These are phyloP conservation scores for Tenrec ecaudatus DNA, from an alignment of 2,113 vertebrate genomes.

Conservation along the genomic window DNA sequence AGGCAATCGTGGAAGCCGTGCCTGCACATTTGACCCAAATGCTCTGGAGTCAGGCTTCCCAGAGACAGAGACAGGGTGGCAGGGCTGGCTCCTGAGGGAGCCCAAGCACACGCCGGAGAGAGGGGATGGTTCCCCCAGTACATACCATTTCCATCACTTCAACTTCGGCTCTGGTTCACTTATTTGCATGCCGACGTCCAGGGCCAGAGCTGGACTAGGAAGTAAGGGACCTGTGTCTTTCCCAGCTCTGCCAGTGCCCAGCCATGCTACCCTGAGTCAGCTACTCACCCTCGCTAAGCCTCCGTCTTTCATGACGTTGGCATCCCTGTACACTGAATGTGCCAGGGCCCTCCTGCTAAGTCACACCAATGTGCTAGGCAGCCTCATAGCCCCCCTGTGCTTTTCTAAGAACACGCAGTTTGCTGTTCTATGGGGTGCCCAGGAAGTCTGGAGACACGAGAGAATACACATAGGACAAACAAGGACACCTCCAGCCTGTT, in stretches of 20 bases:
- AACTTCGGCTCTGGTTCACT: constrained; percentile 31
- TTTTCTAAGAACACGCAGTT: not conserved
- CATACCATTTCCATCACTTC: not conserved
- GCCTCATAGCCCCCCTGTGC: not conserved
- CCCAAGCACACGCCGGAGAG: not conserved
- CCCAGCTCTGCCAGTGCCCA: not conserved
- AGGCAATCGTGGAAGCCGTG: not conserved
- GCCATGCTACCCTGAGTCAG: not conserved
- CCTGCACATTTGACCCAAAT: constrained; percentile 4
- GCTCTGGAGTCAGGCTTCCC: not conserved
- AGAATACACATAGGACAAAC: not conserved
- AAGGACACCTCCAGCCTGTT: not conserved
- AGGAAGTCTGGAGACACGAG: not conserved
- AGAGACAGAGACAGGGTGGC: not conserved
- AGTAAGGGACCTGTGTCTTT: not conserved
- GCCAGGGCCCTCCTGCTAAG: not conserved
- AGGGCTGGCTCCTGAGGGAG: not conserved
- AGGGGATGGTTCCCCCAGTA: not conserved
- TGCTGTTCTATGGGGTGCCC: not conserved
- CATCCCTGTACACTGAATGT: not conserved
- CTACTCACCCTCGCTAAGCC: not conserved
- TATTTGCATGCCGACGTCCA: constrained; percentile 36
- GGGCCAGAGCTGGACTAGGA: not conserved
- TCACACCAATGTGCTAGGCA: not conserved
- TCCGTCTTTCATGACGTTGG: constrained; percentile 6